Evolutionary conservation across 30 jellyfish, hydroid and myxozoan genomes (phyloP), one percentile per base, ranked within the genome.

Genomic region (Sanderia malayensis): DNA sequence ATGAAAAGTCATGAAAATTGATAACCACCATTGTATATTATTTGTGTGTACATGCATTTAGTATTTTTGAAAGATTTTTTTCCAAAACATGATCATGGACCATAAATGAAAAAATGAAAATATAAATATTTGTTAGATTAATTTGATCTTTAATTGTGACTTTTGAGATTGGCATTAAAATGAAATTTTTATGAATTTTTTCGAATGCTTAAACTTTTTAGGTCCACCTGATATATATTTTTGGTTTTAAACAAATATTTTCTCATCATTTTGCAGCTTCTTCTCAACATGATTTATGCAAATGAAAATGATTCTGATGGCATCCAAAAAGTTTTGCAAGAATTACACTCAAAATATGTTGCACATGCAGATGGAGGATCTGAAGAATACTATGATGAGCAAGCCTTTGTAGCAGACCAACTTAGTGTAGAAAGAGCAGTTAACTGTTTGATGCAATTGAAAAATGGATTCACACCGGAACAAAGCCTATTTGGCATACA

Each of bases 241-340:
- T 25, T 15, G 9, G 26, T 60, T 25, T 60, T 26, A 44, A 60
- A 2, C 22, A 19, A 19, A 4, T 60, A 2, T 26, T 9, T 6
- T 20, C 22, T 60, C 7, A 60, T 7, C 25, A 9, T 2, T 60
- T 60, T 25, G 20, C 13, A 58, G 86, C 31, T 49, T n/a, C 44
- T 74, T 22, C 60, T 74, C 11, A 80, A 80, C 23, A 58, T 74
- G 29, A 74, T 57, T 32, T 44, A 33, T 74, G 86, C 25, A 7
- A 58, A 44, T 44, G 77, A 27, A 2, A 74, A 74, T 65, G 37
- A 70, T 26, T 6, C 80, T 8, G 60, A 61, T 46, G 86, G 86
- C 0, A 74, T 74, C 44, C 81, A 44, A 45, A 47, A 69, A 25
- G 81, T 69, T 34, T 49, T 69, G 23, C 25, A 69, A 9, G 20